Evolutionary conservation across 2,888 invertebrate genomes (phyloP).

Genomic region (Drosophila kambysellisi): DNA sequence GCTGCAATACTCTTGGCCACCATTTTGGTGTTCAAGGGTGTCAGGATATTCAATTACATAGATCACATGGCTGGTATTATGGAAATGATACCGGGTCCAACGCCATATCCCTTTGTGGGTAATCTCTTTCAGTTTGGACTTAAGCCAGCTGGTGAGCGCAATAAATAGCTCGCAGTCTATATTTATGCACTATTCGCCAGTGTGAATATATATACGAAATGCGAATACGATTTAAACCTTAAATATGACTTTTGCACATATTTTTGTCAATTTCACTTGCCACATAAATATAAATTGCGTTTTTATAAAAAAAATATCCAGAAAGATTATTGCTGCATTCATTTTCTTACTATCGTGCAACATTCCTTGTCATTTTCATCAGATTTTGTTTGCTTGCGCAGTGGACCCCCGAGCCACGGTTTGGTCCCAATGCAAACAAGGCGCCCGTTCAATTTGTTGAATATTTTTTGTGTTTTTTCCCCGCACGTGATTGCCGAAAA

Average conservation of each 20-base stretch:
- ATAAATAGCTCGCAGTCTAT: conserved; percentile 42
- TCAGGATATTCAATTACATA: conserved; percentile 77
- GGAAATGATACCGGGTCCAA: conserved; percentile 83
- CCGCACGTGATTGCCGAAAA: conserved; percentile 22
- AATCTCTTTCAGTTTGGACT: conserved; percentile 81
- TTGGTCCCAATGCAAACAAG: conserved; percentile 16
- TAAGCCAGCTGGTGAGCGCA: conserved; percentile 77
- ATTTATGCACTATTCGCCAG: conserved; percentile 67
- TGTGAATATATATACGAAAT: neutral
- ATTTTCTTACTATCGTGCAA: conserved; percentile 26
- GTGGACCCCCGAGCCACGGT: conserved; percentile 38
- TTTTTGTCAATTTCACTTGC: neutral
- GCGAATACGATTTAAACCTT: neutral
- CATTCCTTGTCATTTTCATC: conserved; percentile 51
- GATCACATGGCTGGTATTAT: conserved; percentile 82
- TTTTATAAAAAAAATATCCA: neutral
- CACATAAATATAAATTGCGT: conserved; percentile 4
- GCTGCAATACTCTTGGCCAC: conserved; percentile 68
- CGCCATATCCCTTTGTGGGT: conserved; percentile 81
- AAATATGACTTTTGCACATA: neutral
- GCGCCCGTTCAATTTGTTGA: conserved; percentile 45
- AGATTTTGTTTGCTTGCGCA: conserved; percentile 28
- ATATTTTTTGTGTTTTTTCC: conserved; percentile 55
- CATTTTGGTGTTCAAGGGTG: conserved; percentile 76
- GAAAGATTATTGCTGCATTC: neutral